phyloP scores from a whole-genome alignment of 2,888 invertebrate genomes.

The Trachelus troglodyta region DNA sequence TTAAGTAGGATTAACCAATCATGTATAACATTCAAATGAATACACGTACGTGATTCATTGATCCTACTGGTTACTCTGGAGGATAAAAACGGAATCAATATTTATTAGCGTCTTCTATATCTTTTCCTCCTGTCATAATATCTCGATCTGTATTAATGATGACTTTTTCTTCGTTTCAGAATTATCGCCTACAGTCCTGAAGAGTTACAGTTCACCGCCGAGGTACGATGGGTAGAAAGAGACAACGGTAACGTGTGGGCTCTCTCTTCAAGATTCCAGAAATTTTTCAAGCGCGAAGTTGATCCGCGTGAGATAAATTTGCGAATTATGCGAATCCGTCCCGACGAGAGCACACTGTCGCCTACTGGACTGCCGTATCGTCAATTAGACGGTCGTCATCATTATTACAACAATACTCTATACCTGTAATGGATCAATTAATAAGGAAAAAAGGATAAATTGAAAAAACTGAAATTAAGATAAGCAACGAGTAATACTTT shows the following conservation, averaged over 20 bases:
- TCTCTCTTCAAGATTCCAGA: conserved; percentile 82
- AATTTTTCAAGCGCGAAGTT: conserved; percentile 79
- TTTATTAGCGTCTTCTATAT: too few relatives aligned
- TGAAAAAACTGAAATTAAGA: not conserved
- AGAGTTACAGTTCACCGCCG: conserved; percentile 82
- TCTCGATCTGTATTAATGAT: not conserved
- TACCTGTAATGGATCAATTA: conserved; percentile 8
- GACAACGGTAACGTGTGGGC: conserved; percentile 81
- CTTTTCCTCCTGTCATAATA: not conserved
- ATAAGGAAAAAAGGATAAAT: not conserved
- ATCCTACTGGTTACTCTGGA: too few relatives aligned
- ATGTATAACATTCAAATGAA: too few relatives aligned
- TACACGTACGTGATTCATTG: too few relatives aligned
- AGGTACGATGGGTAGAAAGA: conserved; percentile 75
- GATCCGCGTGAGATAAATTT: conserved; percentile 78
- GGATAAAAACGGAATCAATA: too few relatives aligned
- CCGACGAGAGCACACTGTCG: conserved; percentile 26
- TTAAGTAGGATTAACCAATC: too few relatives aligned
- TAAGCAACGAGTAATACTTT: not conserved
- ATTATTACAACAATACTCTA: conserved; percentile 46
- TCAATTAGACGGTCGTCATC: conserved; percentile 19
- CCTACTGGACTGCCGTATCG: conserved; percentile 16
- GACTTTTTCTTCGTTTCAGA: conserved; percentile 63
- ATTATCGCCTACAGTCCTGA: conserved; percentile 79
- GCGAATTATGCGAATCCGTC: conserved; percentile 74